Conservation (phyloP, 2,113 vertebrate genomes). For the Cyprinodon brontotheroides region DNA sequence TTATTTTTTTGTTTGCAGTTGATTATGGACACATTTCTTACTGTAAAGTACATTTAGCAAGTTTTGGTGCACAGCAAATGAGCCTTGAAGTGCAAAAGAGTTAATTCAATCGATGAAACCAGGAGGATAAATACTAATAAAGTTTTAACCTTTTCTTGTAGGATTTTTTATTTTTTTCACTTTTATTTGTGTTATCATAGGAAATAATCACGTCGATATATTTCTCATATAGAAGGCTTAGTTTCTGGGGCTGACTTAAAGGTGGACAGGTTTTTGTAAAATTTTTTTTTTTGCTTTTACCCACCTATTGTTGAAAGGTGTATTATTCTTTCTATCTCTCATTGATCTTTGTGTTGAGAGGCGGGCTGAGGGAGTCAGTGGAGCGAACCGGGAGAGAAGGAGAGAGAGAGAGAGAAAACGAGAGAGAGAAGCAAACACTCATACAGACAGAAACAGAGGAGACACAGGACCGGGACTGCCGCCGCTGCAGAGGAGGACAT, state of each 20-base stretch:
- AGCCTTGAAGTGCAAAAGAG: neutral
- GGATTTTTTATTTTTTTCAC: slow-evolving; percentile 17
- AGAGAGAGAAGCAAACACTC: slow-evolving; percentile 59
- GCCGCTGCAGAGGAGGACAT: slow-evolving; percentile 65
- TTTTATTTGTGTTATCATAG: neutral
- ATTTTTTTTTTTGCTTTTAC: neutral
- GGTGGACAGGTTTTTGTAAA: slow-evolving; percentile 15
- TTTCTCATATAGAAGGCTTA: slow-evolving; percentile 38
- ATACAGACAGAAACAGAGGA: slow-evolving; percentile 63
- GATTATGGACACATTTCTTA: neutral
- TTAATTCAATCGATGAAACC: neutral
- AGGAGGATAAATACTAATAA: neutral
- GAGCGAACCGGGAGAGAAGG: slow-evolving; percentile 55
- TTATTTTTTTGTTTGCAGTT: neutral
- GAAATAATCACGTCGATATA: slow-evolving; percentile 1
- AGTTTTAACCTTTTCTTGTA: neutral
- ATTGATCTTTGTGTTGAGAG: slow-evolving; percentile 67
- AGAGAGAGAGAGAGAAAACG: slow-evolving; percentile 40
- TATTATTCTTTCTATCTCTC: slow-evolving; percentile 48
- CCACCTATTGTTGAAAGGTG: slow-evolving; percentile 30
- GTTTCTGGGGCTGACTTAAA: neutral
- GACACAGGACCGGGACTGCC: slow-evolving; percentile 61
- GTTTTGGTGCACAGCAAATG: neutral
- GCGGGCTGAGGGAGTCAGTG: slow-evolving; percentile 69
- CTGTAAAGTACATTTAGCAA: neutral